Conservation (phyloP, 1,140 invertebrate species). For the Camponotus vicinus region DNA sequence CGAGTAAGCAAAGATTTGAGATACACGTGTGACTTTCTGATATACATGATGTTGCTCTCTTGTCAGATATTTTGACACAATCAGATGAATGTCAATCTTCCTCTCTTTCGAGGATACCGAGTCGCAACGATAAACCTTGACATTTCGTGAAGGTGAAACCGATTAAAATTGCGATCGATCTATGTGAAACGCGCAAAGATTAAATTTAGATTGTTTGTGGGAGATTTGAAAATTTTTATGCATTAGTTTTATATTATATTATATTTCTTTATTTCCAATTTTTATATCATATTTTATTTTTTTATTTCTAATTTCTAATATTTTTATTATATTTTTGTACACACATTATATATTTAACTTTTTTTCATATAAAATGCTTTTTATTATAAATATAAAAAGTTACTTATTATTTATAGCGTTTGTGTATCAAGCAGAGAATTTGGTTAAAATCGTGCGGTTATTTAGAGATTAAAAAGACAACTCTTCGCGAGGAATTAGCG, state of each 20-base stretch:
- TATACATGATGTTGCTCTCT: neutral
- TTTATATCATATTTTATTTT: too few species aligned
- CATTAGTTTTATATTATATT: too few species aligned
- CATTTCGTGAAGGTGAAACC: slow-evolving; percentile 9
- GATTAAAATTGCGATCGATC: neutral
- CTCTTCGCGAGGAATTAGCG: neutral
- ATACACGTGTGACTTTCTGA: neutral
- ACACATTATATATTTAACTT: too few species aligned
- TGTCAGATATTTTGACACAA: neutral
- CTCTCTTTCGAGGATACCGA: neutral
- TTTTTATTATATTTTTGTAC: too few species aligned
- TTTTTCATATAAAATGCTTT: neutral
- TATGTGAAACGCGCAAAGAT: neutral
- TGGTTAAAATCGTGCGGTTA: neutral
- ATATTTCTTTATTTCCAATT: too few species aligned
- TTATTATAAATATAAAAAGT: neutral
- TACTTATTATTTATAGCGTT: neutral
- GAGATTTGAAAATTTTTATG: neutral
- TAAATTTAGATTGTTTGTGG: neutral
- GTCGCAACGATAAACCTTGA: neutral
- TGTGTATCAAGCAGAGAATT: neutral
- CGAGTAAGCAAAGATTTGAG: too few species aligned
- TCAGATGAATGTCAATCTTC: neutral
- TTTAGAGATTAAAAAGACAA: slow-evolving; percentile 24
- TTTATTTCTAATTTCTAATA: too few species aligned